A percentile compares a stretch with the other conserved stretches of the same genome.
Conservation (phyloP, 2,888 invertebrate species). For the Stenoptilia bipunctidactyla region DNA sequence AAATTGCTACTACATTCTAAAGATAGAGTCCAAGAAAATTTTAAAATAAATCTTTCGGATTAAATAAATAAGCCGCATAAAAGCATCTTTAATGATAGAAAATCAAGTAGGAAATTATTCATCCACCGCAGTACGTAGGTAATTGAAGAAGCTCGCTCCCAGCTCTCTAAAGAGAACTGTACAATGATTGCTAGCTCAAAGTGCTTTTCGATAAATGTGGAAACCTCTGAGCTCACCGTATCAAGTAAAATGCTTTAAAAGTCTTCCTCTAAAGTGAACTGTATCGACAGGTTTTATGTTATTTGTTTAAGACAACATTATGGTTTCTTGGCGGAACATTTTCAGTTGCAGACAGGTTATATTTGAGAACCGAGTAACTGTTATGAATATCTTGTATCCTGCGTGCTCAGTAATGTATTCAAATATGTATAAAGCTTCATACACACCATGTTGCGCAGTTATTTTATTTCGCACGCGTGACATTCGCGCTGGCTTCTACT, state of each 20-base stretch:
- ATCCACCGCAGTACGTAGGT: conserved; percentile 8
- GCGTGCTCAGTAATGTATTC: conserved; percentile 67
- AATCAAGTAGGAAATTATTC: background rate
- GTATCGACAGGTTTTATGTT: too few species aligned
- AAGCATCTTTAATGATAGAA: too few species aligned
- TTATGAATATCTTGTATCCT: conserved; percentile 66
- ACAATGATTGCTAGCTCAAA: conserved; percentile 27
- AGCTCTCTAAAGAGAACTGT: conserved; percentile 16
- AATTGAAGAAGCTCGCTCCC: conserved; percentile 24
- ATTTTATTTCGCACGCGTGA: conserved; percentile 68
- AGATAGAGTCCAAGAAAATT: too few species aligned
- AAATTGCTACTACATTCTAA: too few species aligned
- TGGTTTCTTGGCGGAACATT: conserved; percentile 19
- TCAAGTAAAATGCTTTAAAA: conserved; percentile 5
- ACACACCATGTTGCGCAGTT: conserved; percentile 61
- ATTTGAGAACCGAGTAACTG: conserved; percentile 27
- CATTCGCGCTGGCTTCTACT: conserved; percentile 50
- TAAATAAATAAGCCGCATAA: too few species aligned
- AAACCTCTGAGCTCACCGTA: background rate
- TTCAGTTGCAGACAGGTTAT: conserved; percentile 47
- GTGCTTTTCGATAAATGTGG: conserved; percentile 22
- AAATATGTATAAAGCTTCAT: conserved; percentile 68
- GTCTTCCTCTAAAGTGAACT: background rate
- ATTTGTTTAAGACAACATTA: conserved; percentile 7
- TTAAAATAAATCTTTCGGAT: too few species aligned